Evolutionary conservation across 2,797 vertebrate genomes (phyloP).

Genomic region (Schizothorax lantsangensis): DNA sequence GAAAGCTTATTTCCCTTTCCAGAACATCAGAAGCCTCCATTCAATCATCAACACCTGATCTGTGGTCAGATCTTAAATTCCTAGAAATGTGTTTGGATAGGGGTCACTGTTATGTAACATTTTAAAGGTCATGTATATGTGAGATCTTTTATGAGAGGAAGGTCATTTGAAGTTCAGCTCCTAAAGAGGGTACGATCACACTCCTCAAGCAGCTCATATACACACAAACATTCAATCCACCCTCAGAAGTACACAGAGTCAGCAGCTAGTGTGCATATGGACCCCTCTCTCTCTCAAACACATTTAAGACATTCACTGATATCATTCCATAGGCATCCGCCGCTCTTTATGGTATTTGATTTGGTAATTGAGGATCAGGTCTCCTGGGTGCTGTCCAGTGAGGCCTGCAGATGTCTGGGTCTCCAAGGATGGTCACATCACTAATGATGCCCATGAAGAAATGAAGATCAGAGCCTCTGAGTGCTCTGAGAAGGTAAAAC

Average conservation of each 20-base stretch:
- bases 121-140: constrained; percentile 24
- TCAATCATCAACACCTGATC: neutral
- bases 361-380: constrained; percentile 47
- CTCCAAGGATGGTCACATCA: constrained; percentile 46
- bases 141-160: constrained; percentile 22
- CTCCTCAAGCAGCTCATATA: constrained; percentile 10
- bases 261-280: neutral
- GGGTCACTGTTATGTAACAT: neutral
- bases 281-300: neutral
- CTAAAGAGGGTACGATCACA: constrained; percentile 4
- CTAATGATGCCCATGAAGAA: constrained; percentile 6
- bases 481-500: neutral
- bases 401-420: constrained; percentile 51
- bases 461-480: neutral
- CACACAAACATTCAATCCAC: neutral
- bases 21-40: neutral
- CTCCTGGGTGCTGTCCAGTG: constrained; percentile 49
- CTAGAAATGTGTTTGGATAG: neutral
- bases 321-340: constrained; percentile 41
- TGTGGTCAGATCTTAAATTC: neutral
- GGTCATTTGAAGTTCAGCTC: constrained; percentile 14
- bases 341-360: constrained; percentile 63
- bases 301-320: constrained; percentile 21
- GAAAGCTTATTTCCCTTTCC: neutral
- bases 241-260: neutral